Percentiles rank a stretch among this genome's conserved stretches.
Conservation (phyloP, 2,113 vertebrate genomes). For the Saiga tatarica region DNA sequence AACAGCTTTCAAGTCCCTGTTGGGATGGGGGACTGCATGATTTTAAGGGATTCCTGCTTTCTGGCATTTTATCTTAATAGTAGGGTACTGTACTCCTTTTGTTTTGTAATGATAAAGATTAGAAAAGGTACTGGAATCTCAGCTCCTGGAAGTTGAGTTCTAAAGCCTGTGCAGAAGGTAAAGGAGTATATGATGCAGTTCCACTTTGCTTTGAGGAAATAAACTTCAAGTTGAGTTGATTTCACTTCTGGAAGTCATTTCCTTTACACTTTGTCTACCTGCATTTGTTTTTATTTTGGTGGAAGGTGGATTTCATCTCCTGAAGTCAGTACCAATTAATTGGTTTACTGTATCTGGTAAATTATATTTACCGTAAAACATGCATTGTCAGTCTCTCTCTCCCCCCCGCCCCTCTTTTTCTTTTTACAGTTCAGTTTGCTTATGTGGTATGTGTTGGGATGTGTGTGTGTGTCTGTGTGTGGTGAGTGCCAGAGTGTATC, state of each 20-base stretch:
- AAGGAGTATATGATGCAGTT: background rate
- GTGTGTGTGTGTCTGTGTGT: background rate
- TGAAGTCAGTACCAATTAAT: background rate
- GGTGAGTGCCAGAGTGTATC: background rate
- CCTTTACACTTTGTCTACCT: background rate
- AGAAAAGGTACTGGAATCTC: background rate
- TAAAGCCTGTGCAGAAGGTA: background rate
- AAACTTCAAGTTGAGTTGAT: background rate
- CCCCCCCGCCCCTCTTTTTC: accelerated
- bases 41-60: background rate
- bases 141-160: background rate
- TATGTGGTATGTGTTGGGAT: background rate
- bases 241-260: background rate
- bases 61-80: background rate
- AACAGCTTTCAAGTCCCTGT: background rate
- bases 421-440: background rate
- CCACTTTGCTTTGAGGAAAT: background rate
- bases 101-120: background rate
- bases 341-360: background rate
- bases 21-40: background rate
- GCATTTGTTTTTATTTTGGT: background rate
- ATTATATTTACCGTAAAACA: background rate
- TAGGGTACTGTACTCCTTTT: background rate
- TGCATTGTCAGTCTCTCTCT: background rate
- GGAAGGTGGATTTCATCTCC: background rate